A percentile compares a stretch with the other conserved stretches of the same genome.
phyloP scores from a whole-genome alignment of 2,888 invertebrate species.

The Philhelius pedissequus region DNA sequence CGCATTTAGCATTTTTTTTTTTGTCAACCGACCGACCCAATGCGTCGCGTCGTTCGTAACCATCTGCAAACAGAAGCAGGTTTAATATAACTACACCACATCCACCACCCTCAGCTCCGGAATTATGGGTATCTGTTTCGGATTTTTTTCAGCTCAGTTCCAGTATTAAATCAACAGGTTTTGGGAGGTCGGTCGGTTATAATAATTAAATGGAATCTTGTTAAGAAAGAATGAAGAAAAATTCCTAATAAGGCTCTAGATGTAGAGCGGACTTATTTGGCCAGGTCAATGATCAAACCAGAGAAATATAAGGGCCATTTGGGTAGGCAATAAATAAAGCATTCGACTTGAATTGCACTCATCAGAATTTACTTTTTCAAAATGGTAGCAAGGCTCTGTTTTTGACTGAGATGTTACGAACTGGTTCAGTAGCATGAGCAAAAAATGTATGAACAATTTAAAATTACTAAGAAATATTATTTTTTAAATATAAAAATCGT shows the following conservation, averaged over 20 bases:
- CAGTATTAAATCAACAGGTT: constrained; percentile 56
- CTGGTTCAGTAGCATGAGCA: too few relatives aligned
- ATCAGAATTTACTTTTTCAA: too few relatives aligned
- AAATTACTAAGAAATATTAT: too few relatives aligned
- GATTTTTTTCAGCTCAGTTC: neutral
- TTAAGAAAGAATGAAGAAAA: constrained; percentile 12
- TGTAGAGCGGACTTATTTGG: neutral
- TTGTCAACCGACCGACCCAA: constrained; percentile 45
- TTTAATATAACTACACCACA: constrained; percentile 12
- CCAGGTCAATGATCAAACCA: neutral
- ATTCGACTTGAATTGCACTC: too few relatives aligned
- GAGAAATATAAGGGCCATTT: neutral
- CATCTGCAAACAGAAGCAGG: constrained; percentile 63
- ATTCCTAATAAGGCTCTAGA: neutral
- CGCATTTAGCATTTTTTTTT: constrained; percentile 55
- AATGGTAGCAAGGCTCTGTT: too few relatives aligned
- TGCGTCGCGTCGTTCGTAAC: neutral
- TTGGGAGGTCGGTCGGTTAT: constrained; percentile 5
- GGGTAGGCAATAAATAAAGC: neutral
- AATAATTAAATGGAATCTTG: constrained; percentile 54
- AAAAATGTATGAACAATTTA: too few relatives aligned
- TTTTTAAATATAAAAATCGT: too few relatives aligned
- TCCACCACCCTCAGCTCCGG: constrained; percentile 37
- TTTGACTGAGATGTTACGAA: too few relatives aligned
- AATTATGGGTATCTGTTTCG: neutral